Conservation (phyloP, 2,797 vertebrate genomes). For the Acanthis flammea region DNA sequence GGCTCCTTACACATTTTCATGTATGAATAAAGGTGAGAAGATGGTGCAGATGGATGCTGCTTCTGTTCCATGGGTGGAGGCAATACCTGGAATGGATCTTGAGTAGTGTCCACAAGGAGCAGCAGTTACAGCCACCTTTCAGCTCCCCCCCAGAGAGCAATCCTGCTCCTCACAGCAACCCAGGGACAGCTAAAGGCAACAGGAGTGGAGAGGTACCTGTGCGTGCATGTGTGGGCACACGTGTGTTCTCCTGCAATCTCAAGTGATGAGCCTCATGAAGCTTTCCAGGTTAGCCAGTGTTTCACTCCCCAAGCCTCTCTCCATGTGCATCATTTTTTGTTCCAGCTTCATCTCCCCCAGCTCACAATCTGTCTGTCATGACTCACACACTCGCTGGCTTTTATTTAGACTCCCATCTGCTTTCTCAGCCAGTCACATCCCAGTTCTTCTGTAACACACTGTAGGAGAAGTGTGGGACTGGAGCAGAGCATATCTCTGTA, state of each 20-base stretch:
- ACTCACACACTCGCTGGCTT: constrained; percentile 30
- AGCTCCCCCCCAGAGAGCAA: not conserved
- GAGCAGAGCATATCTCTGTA: not conserved
- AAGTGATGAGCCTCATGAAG: not conserved
- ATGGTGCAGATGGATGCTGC: not conserved
- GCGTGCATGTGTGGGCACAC: not conserved
- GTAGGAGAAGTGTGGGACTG: constrained; percentile 38
- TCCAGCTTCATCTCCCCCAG: constrained; percentile 13
- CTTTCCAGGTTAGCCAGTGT: not conserved
- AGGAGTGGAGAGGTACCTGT: not conserved
- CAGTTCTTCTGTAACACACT: not conserved
- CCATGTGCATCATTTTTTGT: not conserved
- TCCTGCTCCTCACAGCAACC: not conserved
- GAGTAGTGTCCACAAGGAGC: not conserved
- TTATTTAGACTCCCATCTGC: constrained; percentile 53
- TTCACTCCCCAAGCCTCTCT: not conserved
- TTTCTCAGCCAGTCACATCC: constrained; percentile 27
- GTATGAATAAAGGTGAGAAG: not conserved
- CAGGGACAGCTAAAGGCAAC: not conserved
- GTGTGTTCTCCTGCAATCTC: not conserved
- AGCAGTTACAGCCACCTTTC: not conserved
- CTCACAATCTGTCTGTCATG: constrained; percentile 43
- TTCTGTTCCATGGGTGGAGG: not conserved
- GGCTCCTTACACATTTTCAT: not conserved
- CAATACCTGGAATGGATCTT: not conserved